phyloP scores from a whole-genome alignment of 2,797 vertebrate genomes.

The Lophotriccus pileatus region DNA sequence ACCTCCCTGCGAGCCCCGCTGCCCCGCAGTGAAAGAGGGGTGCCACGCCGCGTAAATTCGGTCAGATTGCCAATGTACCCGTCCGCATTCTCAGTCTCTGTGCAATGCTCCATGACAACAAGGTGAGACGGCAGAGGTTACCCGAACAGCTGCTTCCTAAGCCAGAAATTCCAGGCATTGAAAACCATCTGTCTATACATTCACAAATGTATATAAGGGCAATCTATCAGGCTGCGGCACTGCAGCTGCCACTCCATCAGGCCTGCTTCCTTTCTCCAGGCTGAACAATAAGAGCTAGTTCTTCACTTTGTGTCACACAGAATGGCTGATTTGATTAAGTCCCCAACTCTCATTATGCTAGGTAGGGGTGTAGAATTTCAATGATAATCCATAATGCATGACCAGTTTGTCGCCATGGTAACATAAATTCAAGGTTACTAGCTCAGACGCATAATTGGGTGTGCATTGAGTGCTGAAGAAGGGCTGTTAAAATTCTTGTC shows the following conservation, averaged over 20 bases:
- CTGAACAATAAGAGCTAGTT: constrained; percentile 93
- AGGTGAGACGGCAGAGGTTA: constrained; percentile 97
- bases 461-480: constrained; percentile 93
- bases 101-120: constrained; percentile 95
- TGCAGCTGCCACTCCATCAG: constrained; percentile 93
- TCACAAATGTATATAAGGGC: constrained; percentile 93
- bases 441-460: constrained; percentile 99
- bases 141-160: constrained; percentile 95
- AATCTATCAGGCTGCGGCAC: constrained; percentile 92
- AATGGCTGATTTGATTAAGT: constrained; percentile 99
- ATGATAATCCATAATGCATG: constrained; percentile 99
- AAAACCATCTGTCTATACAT: constrained; percentile 98
- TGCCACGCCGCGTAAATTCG: constrained; percentile 66
- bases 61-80: constrained; percentile 69
- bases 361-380: constrained; percentile 99
- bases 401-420: constrained; percentile 98
- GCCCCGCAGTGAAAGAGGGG: constrained; percentile 4
- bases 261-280: constrained; percentile 84
- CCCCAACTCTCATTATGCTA: constrained; percentile 99
- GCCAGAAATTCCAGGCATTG: constrained; percentile 93
- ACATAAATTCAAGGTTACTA: constrained; percentile 99
- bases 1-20: background rate
- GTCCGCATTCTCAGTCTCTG: constrained; percentile 87
- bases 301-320: constrained; percentile 98
- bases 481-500: constrained; percentile 99